Conservation (phyloP, 2,888 invertebrate species). For the Rhagonycha fulva region DNA sequence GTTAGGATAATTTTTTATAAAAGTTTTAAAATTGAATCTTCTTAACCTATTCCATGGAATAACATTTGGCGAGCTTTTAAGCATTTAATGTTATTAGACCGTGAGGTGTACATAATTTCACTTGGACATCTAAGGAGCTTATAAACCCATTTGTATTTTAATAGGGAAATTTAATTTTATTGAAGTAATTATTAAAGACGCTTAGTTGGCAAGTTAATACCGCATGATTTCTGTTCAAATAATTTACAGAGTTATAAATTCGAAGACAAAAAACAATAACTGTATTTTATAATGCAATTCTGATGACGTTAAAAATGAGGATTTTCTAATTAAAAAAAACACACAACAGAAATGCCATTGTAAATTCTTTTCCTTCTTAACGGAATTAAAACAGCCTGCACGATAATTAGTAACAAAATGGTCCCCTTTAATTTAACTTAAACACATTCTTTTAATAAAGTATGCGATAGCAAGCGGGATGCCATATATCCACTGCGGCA, state of each 20-base stretch:
- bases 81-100: constrained; percentile 18
- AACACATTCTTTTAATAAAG: constrained; percentile 30
- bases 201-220: constrained; percentile 27
- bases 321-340: neutral
- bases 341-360: neutral
- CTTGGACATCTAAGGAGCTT: constrained; percentile 28
- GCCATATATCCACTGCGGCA: constrained; percentile 37
- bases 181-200: constrained; percentile 33
- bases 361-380: neutral
- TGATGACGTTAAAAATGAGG: neutral
- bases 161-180: constrained; percentile 36
- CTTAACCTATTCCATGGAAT: neutral
- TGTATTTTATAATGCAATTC: neutral
- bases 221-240: constrained; percentile 18
- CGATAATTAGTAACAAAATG: neutral
- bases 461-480: constrained; percentile 37
- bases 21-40: neutral
- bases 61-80: constrained; percentile 11
- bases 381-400: neutral
- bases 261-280: neutral
- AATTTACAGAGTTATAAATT: constrained; percentile 14
- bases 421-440: neutral
- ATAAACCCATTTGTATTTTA: constrained; percentile 36
- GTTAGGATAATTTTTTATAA: neutral
- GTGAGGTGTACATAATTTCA: constrained; percentile 26